A percentile compares a stretch with the other conserved stretches of the same genome.
These are phyloP conservation scores for Drosophila algonquin DNA, from an alignment of 2,888 invertebrate species.

Conservation along the genomic window DNA sequence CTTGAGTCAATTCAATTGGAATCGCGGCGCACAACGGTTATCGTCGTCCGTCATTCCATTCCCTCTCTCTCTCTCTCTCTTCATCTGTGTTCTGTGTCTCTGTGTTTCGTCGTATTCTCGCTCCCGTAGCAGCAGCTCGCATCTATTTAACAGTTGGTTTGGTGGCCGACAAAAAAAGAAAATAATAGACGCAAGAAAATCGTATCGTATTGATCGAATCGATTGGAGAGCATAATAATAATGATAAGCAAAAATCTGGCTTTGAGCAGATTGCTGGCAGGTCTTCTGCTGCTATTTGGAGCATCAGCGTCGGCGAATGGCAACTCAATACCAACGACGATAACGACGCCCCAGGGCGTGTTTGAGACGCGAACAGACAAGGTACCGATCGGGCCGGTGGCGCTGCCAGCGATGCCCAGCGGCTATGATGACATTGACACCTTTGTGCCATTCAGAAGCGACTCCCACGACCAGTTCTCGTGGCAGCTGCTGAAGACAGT, in stretches of 20 bases:
- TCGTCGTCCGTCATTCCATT: conserved; percentile 3
- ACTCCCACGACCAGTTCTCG: conserved; percentile 87
- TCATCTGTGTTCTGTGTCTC: background rate
- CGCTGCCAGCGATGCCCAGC: conserved; percentile 17
- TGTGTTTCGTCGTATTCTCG: background rate
- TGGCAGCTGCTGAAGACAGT: conserved; percentile 87
- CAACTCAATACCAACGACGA: conserved; percentile 53
- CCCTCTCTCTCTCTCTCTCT: conserved; percentile 12
- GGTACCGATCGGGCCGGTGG: conserved; percentile 35
- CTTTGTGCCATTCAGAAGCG: conserved; percentile 81
- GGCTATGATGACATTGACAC: conserved; percentile 72
- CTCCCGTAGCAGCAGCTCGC: background rate
- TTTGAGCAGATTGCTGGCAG: conserved; percentile 18
- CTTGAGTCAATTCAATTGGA: conserved; percentile 69
- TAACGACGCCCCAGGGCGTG: conserved; percentile 66
- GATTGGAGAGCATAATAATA: conserved; percentile 7
- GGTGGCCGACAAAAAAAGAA: conserved; percentile 11
- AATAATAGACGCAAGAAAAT: conserved; percentile 22
- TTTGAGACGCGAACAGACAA: conserved; percentile 67
- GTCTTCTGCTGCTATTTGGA: conserved; percentile 20
- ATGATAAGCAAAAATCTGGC: conserved; percentile 39
- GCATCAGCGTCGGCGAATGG: conserved; percentile 24
- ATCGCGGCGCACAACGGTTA: conserved; percentile 62
- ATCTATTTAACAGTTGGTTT: conserved; percentile 48
- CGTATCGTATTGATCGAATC: conserved; percentile 3